phyloP scores from a whole-genome alignment of 2,888 invertebrate species.

The Anticlea derivata region DNA sequence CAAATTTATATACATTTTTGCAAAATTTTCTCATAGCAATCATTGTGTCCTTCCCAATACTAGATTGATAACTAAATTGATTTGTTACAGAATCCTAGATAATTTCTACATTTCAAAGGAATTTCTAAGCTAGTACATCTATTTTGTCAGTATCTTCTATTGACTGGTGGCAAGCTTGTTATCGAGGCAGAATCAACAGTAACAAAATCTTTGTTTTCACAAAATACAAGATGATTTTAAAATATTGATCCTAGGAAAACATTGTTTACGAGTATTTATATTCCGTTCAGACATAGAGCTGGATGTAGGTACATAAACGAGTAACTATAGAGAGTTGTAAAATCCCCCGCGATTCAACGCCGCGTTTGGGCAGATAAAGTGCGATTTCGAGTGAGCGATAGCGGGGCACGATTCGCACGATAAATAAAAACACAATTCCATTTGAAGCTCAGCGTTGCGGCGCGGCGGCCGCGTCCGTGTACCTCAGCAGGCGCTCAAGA shows the following conservation, averaged over 20 bases:
- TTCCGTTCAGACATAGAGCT: conserved; percentile 30
- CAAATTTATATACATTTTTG: not conserved
- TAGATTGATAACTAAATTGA: too few relatives aligned
- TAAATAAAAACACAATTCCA: conserved; percentile 84
- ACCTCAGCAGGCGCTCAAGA: conserved; percentile 84
- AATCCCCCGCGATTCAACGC: conserved; percentile 59
- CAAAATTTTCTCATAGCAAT: conserved; percentile 13
- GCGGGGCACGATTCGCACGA: conserved; percentile 79
- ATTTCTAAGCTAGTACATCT: conserved; percentile 29
- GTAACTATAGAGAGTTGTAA: conserved; percentile 57
- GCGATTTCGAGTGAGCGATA: conserved; percentile 80
- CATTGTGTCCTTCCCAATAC: conserved; percentile 12
- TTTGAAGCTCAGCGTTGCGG: conserved; percentile 77
- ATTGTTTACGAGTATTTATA: conserved; percentile 12
- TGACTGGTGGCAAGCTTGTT: conserved; percentile 28
- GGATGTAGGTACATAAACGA: conserved; percentile 44
- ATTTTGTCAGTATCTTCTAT: conserved; percentile 27
- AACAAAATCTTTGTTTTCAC: not conserved
- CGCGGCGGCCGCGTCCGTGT: conserved; percentile 78
- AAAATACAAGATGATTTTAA: too few relatives aligned
- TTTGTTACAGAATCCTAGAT: conserved; percentile 21
- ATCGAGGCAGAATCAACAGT: conserved; percentile 19
- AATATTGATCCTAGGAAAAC: not conserved
- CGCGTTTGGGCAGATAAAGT: conserved; percentile 78
- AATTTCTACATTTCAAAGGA: conserved; percentile 25